Conservation (phyloP, 2,888 invertebrate species). For the Dione juno region DNA sequence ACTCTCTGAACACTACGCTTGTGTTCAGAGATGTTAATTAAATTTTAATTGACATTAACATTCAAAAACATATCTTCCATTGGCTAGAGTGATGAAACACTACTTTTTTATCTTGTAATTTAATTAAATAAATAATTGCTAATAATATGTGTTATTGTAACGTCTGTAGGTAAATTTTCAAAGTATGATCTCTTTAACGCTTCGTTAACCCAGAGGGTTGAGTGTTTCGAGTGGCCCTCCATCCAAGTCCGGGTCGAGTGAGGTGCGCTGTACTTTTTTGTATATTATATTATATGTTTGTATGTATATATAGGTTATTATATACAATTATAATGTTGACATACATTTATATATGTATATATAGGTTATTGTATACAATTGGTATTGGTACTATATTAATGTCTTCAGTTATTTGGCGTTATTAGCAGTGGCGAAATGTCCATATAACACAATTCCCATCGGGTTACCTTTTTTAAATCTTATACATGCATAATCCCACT, state of each 20-base stretch:
- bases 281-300: background rate
- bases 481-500: too few relatives aligned
- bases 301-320: background rate
- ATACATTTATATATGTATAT: background rate
- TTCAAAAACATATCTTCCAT: too few relatives aligned
- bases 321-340: too few relatives aligned
- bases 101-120: too few relatives aligned
- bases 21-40: background rate
- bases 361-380: too few relatives aligned
- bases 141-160: background rate
- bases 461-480: too few relatives aligned
- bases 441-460: too few relatives aligned
- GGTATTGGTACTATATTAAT: too few relatives aligned
- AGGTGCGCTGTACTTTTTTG: constrained; percentile 42
- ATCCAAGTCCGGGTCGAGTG: constrained; percentile 45
- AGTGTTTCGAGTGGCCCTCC: constrained; percentile 43
- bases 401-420: too few relatives aligned
- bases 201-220: constrained; percentile 44
- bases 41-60: background rate
- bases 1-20: background rate
- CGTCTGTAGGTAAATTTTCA: constrained; percentile 22
- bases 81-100: too few relatives aligned
- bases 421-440: too few relatives aligned
- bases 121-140: too few relatives aligned
- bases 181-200: constrained; percentile 46